Percentiles rank a stretch among this genome's conserved stretches.
These are phyloP conservation scores for Pristionchus japonicus DNA, from an alignment of 2,888 invertebrate species.

Conservation along the genomic window DNA sequence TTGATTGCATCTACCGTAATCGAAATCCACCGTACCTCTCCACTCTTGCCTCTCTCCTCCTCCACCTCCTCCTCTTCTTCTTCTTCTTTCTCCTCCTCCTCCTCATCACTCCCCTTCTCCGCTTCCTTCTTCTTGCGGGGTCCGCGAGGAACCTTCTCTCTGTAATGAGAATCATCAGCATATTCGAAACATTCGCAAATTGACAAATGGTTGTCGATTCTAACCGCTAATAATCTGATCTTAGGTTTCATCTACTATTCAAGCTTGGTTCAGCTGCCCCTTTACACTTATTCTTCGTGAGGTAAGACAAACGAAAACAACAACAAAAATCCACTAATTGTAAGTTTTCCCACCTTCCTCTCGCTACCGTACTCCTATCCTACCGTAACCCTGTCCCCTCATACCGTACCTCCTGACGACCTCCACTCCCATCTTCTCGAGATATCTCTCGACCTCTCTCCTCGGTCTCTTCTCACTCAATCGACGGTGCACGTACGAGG, in stretches of 20 bases:
- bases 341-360: not conserved
- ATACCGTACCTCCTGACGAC: constrained; percentile 39
- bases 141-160: constrained; percentile 16
- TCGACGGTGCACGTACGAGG: constrained; percentile 53
- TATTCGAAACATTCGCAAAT: no score
- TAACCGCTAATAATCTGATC: no score
- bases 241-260: no score
- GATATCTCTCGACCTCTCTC: constrained; percentile 54
- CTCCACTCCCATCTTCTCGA: constrained; percentile 52
- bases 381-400: not conserved
- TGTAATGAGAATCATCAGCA: no score
- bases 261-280: no score
- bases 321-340: no score
- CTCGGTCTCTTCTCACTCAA: constrained; percentile 55
- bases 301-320: no score
- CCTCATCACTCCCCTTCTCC: not conserved
- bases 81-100: no score
- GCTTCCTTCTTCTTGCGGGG: constrained; percentile 32
- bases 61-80: constrained; percentile 38
- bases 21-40: not conserved
- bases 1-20: not conserved
- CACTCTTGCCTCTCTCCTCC: constrained; percentile 12
- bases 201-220: no score
- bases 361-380: not conserved
- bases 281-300: no score